Base-by-base conservation (phyloP, 2,113 vertebrate genomes). In the Lamprotornis superbus region DNA sequence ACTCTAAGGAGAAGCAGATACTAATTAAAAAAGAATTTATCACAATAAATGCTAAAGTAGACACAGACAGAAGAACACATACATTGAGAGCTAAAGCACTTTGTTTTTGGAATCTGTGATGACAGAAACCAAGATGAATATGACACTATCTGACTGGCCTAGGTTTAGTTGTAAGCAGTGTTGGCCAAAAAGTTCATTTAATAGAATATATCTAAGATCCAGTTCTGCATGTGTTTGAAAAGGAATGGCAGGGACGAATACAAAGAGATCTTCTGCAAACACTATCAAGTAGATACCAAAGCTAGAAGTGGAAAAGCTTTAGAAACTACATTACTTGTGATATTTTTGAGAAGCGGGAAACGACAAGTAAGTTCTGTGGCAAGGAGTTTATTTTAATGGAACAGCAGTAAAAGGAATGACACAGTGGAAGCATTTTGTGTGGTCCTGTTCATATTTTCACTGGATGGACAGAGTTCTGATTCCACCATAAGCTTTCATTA, bases 381-480 rank as follows among this genome's bases (percentile, higher is more conserved):
- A 77, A 95, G 76, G 46, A 97, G 95, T 97, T 97, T 97, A 96
- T 97, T 98, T 98, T 97, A 79, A 33, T 81, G 93, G 97, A 96
- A 93, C 90, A 95, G 90, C 89, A 96, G 31, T 97, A 95, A 97
- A 96, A 92, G 81, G 94, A 98, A 97, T 96, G 97, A 97, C 97
- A 98, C 90, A 97, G 96, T 97, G 94, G 97, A 97, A 94, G 88
- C 94, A 78, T 96, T 97, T 96, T 98, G 98, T 98, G 98, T 98
- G 97, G 98, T 98, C 98, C 97, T 85, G 90, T 84, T 97, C 97
- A 50, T 97, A 95, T 98, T 98, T 98, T 97, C 97, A 96, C 86
- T 97, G 97, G 97, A 96, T 73, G 94, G 96, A 91, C 95, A 90
- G 77, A 87, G 77, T 63, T 88, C 94, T 92, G 93, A 97, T 96